These are phyloP conservation scores for Melanchra persicariae DNA, from an alignment of 2,888 invertebrate genomes.

Conservation along the genomic window DNA sequence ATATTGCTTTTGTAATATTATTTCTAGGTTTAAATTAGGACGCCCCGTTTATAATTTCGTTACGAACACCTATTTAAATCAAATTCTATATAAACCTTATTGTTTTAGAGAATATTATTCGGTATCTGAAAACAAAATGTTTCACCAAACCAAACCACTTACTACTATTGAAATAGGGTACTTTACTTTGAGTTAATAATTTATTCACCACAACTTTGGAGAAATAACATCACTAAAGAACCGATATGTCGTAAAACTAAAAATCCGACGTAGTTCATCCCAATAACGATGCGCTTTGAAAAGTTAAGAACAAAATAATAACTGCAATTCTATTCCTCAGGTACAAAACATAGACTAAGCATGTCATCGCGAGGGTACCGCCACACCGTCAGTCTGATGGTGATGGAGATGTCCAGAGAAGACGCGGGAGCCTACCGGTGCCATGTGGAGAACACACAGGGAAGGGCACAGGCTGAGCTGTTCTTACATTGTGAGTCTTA, in stretches of 20 bases:
- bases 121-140: not conserved
- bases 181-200: no score
- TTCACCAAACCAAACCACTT: not conserved
- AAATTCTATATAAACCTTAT: not conserved
- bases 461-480: slow-evolving; percentile 92
- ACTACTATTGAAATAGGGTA: no score
- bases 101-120: not conserved
- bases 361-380: slow-evolving; percentile 88
- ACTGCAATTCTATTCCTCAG: slow-evolving; percentile 62
- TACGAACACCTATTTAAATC: not conserved
- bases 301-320: not conserved
- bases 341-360: slow-evolving; percentile 80
- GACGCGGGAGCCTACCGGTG: slow-evolving; percentile 93
- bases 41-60: not conserved
- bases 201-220: no score
- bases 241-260: no score
- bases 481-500: slow-evolving; percentile 92
- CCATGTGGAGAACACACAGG: slow-evolving; percentile 92
- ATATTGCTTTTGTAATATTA: not conserved
- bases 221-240: no score
- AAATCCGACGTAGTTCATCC: no score
- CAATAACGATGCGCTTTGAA: no score
- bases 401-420: slow-evolving; percentile 88
- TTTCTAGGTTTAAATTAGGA: not conserved
- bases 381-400: slow-evolving; percentile 91